Evolutionary conservation across 2,113 vertebrate genomes (phyloP), one percentile per base, ranked within the genome.

Genomic region (Macrotus californicus): DNA sequence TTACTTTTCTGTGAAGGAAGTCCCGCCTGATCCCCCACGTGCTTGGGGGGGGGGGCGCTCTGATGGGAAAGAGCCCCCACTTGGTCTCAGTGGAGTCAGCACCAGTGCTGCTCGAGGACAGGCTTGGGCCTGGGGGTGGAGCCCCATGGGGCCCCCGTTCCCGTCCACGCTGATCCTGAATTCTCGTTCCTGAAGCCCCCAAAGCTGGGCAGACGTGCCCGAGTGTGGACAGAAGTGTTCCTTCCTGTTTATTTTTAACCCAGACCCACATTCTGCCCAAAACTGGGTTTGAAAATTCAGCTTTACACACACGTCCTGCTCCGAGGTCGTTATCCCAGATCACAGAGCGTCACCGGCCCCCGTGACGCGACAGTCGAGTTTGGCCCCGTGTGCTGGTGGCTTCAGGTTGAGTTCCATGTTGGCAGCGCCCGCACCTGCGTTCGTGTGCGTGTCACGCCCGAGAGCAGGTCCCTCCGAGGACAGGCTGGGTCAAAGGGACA

Each of bases 1-100:
- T 98, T 97, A 97, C 98, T 97, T 97, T 97, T 98, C 97, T 95
- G 92, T 91, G 92, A 95, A 97, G 72, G 81, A 84, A 85, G 73
- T 77, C 95, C 69, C 81, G 79, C 69, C 93, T 54, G 75, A 87
- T 89, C 89, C 64, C 48, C 87, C 18, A 34, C 48, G 82, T 82
- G 82, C 67, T 88, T 77, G 91, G 89, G 70, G n/a, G 43, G 82
- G 72, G 70, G n/a, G 43, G 82, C 69, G 59, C 88, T 56, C 52
- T 81, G 77, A 52, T n/a, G 66, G 64, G 93, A 80, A 54, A 54
- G 76, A 14, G 6, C 0, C 16, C 6, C 6, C 4, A 26, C 0
- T 9, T 4, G 21, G 59, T 31, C 83, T 36, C 10, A 19, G 24
- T 4, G 72, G 72, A 36, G 43, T 50, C 54, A 50, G 0, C 8